phyloP scores from a whole-genome alignment of 2,113 vertebrate genomes.

The Stigmatopora nigra region DNA sequence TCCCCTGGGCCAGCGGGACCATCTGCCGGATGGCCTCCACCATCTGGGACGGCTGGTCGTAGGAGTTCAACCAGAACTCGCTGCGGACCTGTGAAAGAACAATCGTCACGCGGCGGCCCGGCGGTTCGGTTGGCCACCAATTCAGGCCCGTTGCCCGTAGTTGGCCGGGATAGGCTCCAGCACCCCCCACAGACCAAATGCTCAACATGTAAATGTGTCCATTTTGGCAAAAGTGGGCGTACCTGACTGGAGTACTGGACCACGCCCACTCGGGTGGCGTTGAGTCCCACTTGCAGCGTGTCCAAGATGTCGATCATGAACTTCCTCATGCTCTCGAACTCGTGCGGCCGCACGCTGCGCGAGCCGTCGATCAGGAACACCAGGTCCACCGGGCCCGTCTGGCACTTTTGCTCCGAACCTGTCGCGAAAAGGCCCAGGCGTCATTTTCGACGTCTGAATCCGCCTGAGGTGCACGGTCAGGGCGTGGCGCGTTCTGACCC shows the following conservation, averaged over 20 bases:
- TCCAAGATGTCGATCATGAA: constrained; percentile 90
- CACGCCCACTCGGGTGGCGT: constrained; percentile 82
- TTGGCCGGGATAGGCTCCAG: too few relatives aligned
- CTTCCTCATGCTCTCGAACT: constrained; percentile 92
- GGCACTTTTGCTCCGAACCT: constrained; percentile 75
- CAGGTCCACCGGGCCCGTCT: constrained; percentile 84
- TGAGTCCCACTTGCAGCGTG: constrained; percentile 79
- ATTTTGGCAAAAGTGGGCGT: neutral
- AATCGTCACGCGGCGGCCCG: too few relatives aligned
- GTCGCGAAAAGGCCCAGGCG: neutral
- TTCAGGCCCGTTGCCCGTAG: too few relatives aligned
- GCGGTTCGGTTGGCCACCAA: too few relatives aligned
- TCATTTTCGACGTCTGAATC: too few relatives aligned
- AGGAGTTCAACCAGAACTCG: constrained; percentile 85
- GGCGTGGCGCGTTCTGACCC: constrained; percentile 44
- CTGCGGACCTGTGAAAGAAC: constrained; percentile 73
- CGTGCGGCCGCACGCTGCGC: constrained; percentile 87
- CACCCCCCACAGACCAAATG: too few relatives aligned
- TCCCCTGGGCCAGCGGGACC: constrained; percentile 88
- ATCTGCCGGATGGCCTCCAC: constrained; percentile 84
- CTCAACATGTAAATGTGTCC: too few relatives aligned
- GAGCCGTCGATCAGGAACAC: constrained; percentile 97
- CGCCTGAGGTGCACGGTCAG: too few relatives aligned
- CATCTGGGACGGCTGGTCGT: constrained; percentile 72
- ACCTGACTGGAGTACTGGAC: constrained; percentile 96